Base-by-base conservation (phyloP, 2,888 invertebrate genomes). In the Agrochola circellaris region DNA sequence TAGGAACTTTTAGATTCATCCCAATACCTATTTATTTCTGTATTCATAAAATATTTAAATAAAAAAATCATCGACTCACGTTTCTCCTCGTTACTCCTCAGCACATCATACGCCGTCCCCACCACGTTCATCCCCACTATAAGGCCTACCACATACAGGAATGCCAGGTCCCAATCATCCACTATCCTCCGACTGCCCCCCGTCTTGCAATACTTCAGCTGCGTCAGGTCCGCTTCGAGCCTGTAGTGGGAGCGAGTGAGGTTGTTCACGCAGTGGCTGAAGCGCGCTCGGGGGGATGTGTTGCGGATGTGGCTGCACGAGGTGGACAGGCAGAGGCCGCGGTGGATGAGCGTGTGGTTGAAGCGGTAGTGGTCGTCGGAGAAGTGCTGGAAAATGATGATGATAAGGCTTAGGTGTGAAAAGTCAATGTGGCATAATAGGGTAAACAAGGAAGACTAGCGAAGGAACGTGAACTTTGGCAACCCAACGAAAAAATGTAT, bases 291-390 rank as follows among this genome's bases (percentile, higher is more conserved):
- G 8, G 73, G 56, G 5, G 82, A 74, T 0, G 81, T 7, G 7
- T 75, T 89, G 17, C 58, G 71, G 42, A 89, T 67, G 68, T 87
- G 88, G 0, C 79, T 73, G 82, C 94, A 93, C 11, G 91, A 90
- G 45, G 90, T 79, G 34, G 89, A 81, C 34, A 94, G 80, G 82
- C 94, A 94, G 81, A 91, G 89, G 20, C 94, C 94, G 26, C 95
- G 92, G 84, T 95, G 93, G 8, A 95, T 84, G 26, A 88, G 89
- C 0, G 92, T 90, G 85, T 92, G 94, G 84, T 95, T 92, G 90
- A 93, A 95, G 82, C 92, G 87, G 61, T 88, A 90, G 3, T 82
- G 87, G 73, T 91, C 88, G 2, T 85, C 79, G 0, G 94, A 93
- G 81, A 91, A 91, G 62, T 89, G 84, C 95, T 95, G 90, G 2